Base-by-base conservation (phyloP, 2,113 vertebrate genomes). In the Gallinago paraguaiae region DNA sequence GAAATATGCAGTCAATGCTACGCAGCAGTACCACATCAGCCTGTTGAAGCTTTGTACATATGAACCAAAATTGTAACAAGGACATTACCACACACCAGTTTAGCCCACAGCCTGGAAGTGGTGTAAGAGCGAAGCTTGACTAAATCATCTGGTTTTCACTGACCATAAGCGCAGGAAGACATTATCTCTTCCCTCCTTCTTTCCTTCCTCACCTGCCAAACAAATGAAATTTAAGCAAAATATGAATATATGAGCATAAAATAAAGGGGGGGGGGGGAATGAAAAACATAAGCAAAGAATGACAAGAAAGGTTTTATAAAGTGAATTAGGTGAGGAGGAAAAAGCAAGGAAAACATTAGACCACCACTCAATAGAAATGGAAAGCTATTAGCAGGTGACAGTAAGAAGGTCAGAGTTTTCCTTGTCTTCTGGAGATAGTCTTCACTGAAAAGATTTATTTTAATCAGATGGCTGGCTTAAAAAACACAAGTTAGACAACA, bases 261-360 rank as follows among this genome's bases (percentile, higher is more conserved):
- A 45, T 41, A 51, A 4, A 76, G n/a, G 8, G 4, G 5, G 3
- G 1, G 0, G 75, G 3, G 1, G 0, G 71, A 93, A 61, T 53
- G 9, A 4, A 77, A 88, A 94, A 63, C 6, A 37, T 54, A 57
- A 74, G 20, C 13, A 41, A 74, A 86, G 25, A 90, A 63, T 64
- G 15, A 12, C 70, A 71, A 39, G 39, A 51, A 72, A 70, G 20
- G 1, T 27, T 72, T 56, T 35, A 31, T 30, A 41, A 88, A 80
- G 17, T 37, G 5, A 72, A 48, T 71, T 82, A 77, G 4, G 35
- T 69, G 48, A 83, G 41, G 43, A 77, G 25, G 17, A 69, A 76
- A 87, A 54, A 35, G 1, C 8, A 57, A 57, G 23, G 27, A 67
- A 90, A 85, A 1, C 13, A 30, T 79, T 48, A 82, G 33, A 60